Evolutionary conservation across 2,888 invertebrate genomes (phyloP).

Genomic region (Sialis fuliginosa): DNA sequence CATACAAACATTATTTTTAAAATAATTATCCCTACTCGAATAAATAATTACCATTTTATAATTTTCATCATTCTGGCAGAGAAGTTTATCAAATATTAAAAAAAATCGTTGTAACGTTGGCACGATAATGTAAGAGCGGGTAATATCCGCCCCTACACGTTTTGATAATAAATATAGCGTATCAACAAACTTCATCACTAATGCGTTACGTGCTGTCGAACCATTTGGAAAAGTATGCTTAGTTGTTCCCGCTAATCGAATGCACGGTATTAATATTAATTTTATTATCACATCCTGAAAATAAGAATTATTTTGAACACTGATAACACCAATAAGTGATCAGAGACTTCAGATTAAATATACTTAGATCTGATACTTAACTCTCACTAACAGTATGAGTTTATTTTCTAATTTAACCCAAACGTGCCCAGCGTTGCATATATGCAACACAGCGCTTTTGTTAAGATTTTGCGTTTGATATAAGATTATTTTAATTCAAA

Average conservation of each 20-base stretch:
- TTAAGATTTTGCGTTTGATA: too few relatives aligned
- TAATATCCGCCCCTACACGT: slow-evolving; percentile 61
- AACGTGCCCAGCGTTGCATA: too few relatives aligned
- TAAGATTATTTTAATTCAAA: too few relatives aligned
- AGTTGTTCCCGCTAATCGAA: slow-evolving; percentile 63
- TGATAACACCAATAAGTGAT: too few relatives aligned
- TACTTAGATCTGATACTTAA: too few relatives aligned
- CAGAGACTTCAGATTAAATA: too few relatives aligned
- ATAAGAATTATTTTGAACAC: neutral
- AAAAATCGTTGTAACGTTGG: slow-evolving; percentile 60
- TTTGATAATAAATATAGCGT: slow-evolving; percentile 64
- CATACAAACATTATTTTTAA: neutral
- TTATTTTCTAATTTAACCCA: too few relatives aligned
- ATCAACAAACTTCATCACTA: slow-evolving; percentile 68
- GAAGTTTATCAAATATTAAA: slow-evolving; percentile 59
- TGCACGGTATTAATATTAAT: slow-evolving; percentile 65
- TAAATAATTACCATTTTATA: neutral
- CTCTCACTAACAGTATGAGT: too few relatives aligned
- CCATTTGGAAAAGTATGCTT: slow-evolving; percentile 72
- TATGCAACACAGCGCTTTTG: too few relatives aligned
- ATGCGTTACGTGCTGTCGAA: slow-evolving; percentile 47
- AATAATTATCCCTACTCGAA: neutral
- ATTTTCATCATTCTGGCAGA: neutral
- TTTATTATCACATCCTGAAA: slow-evolving; percentile 70
- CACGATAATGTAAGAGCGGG: slow-evolving; percentile 51